A percentile compares a stretch with the other conserved stretches of the same genome.
Evolutionary conservation across 2,888 invertebrate species (phyloP).

Genomic region (Drosophila limbata): DNA sequence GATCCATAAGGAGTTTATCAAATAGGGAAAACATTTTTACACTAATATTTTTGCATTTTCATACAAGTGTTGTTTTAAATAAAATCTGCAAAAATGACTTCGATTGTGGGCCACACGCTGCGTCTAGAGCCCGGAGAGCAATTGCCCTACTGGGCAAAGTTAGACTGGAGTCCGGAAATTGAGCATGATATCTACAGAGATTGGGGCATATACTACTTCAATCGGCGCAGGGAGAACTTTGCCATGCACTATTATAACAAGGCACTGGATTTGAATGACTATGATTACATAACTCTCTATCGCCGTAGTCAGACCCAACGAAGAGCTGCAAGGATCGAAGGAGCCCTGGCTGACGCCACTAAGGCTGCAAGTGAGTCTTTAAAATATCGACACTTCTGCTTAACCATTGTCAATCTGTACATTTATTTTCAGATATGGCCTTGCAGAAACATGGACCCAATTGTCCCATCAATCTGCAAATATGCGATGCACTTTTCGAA

Average conservation of each 20-base stretch:
- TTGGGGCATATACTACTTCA: slow-evolving; percentile 83
- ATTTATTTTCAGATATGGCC: slow-evolving; percentile 22
- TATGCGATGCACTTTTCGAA: slow-evolving; percentile 83
- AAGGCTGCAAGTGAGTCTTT: slow-evolving; percentile 72
- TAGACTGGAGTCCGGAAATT: slow-evolving; percentile 75
- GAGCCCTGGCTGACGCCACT: slow-evolving; percentile 74
- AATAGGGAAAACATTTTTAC: slow-evolving; percentile 1
- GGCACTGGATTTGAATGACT: slow-evolving; percentile 70
- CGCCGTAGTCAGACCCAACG: slow-evolving; percentile 81
- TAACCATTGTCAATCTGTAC: neutral
- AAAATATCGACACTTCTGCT: too few species aligned
- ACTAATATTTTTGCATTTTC: slow-evolving; percentile 10
- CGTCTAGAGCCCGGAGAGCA: neutral
- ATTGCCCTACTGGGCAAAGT: slow-evolving; percentile 63
- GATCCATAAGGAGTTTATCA: neutral
- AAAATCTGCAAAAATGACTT: slow-evolving; percentile 46
- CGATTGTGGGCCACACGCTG: slow-evolving; percentile 56
- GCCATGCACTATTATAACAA: slow-evolving; percentile 81
- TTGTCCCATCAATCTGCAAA: slow-evolving; percentile 80
- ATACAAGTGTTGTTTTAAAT: neutral
- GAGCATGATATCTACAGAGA: slow-evolving; percentile 83
- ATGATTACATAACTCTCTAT: slow-evolving; percentile 77
- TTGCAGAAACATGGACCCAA: slow-evolving; percentile 56
- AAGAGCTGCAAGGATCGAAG: slow-evolving; percentile 74
- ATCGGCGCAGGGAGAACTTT: slow-evolving; percentile 77